A percentile compares a stretch with the other conserved stretches of the same genome.
phyloP scores from a whole-genome alignment of 2,797 vertebrate species.

The Poeciliopsis paucimaculata region DNA sequence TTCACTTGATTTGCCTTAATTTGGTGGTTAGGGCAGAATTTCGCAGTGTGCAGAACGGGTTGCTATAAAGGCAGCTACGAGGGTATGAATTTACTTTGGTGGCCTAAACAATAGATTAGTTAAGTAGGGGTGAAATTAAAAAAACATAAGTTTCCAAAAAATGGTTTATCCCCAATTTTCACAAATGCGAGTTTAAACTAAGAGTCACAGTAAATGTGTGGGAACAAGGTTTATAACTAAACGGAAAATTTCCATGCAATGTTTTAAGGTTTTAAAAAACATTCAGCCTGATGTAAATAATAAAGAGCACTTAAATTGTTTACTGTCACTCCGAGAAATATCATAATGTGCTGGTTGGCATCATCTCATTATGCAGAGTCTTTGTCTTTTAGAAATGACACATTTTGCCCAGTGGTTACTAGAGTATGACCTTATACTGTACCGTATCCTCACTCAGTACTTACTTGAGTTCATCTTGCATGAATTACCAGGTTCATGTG shows the following conservation, averaged over 20 bases:
- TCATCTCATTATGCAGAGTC: neutral
- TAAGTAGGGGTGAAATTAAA: slow-evolving; percentile 37
- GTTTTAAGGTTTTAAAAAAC: neutral
- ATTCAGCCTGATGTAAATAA: neutral
- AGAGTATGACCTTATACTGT: neutral
- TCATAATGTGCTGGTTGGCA: neutral
- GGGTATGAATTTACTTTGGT: slow-evolving; percentile 34
- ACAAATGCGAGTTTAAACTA: slow-evolving; percentile 3
- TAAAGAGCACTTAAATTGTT: neutral
- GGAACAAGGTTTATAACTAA: neutral
- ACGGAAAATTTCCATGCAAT: neutral
- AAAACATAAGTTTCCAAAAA: slow-evolving; percentile 27
- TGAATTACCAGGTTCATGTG: neutral
- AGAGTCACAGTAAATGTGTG: neutral
- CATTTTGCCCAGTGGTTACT: neutral
- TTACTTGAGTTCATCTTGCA: neutral
- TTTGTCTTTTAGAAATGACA: neutral
- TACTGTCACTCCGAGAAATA: neutral
- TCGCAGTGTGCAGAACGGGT: slow-evolving; percentile 46
- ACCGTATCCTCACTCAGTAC: neutral
- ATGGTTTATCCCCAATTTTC: slow-evolving; percentile 29
- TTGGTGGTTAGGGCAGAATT: slow-evolving; percentile 53
- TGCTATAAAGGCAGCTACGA: slow-evolving; percentile 44
- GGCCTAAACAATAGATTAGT: slow-evolving; percentile 29
- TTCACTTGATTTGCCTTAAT: slow-evolving; percentile 65